Conservation (phyloP, 2,113 vertebrate species). For the Tragelaphus strepsiceros region DNA sequence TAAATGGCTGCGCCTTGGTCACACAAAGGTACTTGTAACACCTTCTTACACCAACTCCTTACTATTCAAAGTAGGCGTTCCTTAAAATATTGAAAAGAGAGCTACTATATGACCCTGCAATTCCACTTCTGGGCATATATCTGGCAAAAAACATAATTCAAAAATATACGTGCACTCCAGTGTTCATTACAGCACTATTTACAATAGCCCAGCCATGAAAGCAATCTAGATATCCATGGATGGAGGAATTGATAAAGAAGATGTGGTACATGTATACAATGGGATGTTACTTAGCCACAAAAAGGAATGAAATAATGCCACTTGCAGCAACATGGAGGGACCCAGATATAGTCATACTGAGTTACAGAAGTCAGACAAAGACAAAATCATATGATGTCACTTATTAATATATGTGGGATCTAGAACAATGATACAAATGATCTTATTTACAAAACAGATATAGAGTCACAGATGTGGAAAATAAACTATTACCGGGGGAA, state of each 20-base stretch:
- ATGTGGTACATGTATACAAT: neutral
- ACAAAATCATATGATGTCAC: neutral
- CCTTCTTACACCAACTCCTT: neutral
- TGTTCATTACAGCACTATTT: neutral
- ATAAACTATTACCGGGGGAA: neutral
- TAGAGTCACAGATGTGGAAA: neutral
- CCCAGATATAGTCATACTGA: neutral
- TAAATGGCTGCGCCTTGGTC: too few relatives aligned
- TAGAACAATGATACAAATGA: neutral
- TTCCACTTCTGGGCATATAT: neutral
- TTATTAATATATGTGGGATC: neutral
- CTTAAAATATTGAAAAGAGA: neutral
- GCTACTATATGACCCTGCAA: neutral
- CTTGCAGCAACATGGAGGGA: neutral
- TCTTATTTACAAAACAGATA: neutral
- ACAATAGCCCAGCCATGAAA: neutral
- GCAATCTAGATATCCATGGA: neutral
- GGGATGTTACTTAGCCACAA: neutral
- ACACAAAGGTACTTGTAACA: neutral
- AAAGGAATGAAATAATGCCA: neutral
- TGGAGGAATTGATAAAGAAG: neutral
- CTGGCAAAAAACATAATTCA: neutral
- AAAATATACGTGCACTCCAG: neutral
- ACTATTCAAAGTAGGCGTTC: neutral
- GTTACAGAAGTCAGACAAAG: neutral